Conservation (phyloP, 2,888 invertebrate genomes). For the Clepsis dumicolana region DNA sequence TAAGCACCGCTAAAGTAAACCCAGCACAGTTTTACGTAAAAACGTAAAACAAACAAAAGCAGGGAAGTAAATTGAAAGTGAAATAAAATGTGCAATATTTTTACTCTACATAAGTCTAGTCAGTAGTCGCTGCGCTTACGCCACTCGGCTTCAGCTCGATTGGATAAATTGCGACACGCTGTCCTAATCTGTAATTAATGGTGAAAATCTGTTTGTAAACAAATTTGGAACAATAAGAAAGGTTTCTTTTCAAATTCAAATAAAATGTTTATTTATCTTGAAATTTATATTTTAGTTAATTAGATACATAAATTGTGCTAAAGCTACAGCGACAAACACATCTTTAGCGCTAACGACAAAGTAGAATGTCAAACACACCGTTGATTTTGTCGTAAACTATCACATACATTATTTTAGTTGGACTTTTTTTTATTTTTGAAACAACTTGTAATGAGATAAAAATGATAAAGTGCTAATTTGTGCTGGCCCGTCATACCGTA, state of each 20-base stretch:
- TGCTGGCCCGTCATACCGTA: too few relatives aligned
- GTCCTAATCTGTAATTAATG: constrained; percentile 35
- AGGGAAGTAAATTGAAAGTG: constrained; percentile 36
- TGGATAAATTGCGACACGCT: constrained; percentile 23
- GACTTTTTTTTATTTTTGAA: too few relatives aligned
- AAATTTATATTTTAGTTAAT: too few relatives aligned
- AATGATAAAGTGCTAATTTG: too few relatives aligned
- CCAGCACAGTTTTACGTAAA: constrained; percentile 35
- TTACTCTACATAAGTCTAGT: constrained; percentile 32
- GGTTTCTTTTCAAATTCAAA: background rate
- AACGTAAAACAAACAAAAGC: constrained; percentile 38
- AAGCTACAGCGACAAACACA: too few relatives aligned
- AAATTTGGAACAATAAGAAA: background rate
- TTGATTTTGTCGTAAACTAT: too few relatives aligned
- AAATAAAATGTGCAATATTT: constrained; percentile 43
- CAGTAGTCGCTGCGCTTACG: constrained; percentile 15
- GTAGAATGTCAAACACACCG: too few relatives aligned
- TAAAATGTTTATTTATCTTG: background rate
- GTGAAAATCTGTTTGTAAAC: constrained; percentile 13
- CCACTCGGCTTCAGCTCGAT: constrained; percentile 16
- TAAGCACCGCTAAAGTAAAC: constrained; percentile 7
- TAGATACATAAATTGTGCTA: too few relatives aligned
- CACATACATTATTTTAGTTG: too few relatives aligned
- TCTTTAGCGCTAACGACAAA: too few relatives aligned
- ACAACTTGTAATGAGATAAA: too few relatives aligned